phyloP scores from a whole-genome alignment of 2,888 invertebrate species.

The Argynnis bischoffii region DNA sequence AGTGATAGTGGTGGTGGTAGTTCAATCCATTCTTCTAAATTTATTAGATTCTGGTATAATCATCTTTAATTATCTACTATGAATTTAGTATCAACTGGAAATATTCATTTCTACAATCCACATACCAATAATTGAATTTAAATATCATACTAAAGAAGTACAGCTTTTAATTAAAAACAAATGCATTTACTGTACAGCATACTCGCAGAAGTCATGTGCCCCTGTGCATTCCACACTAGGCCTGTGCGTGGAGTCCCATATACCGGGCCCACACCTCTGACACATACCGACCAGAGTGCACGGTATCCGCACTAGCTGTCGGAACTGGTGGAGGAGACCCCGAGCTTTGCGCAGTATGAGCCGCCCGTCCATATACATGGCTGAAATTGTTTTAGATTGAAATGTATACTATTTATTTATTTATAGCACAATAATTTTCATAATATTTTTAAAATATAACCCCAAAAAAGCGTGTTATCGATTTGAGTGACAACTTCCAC shows the following conservation, averaged over 20 bases:
- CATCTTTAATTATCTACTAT: too few species aligned
- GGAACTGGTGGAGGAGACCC: slow-evolving; percentile 94
- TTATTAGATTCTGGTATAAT: too few species aligned
- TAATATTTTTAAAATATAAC: too few species aligned
- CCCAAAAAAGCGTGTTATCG: too few species aligned
- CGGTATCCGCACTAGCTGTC: slow-evolving; percentile 92
- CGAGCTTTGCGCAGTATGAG: slow-evolving; percentile 95
- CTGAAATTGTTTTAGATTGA: slow-evolving; percentile 68
- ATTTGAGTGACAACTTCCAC: too few species aligned
- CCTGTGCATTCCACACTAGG: slow-evolving; percentile 93
- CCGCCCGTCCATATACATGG: slow-evolving; percentile 98
- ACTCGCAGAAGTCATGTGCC: slow-evolving; percentile 84
- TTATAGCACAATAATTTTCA: too few species aligned
- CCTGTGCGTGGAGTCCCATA: slow-evolving; percentile 96
- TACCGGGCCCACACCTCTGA: slow-evolving; percentile 94
- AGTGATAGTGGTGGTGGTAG: too few species aligned
- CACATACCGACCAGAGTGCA: slow-evolving; percentile 94
- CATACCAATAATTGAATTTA: background rate
- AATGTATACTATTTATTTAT: background rate
- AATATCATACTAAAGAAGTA: background rate
- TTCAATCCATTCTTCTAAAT: too few species aligned
- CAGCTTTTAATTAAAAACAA: background rate
- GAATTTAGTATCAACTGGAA: too few species aligned
- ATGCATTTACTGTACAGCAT: slow-evolving; percentile 59
- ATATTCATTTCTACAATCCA: too few species aligned